Evolutionary conservation across 2,113 vertebrate species (phyloP).

Genomic region (Spheniscus mendiculus): DNA sequence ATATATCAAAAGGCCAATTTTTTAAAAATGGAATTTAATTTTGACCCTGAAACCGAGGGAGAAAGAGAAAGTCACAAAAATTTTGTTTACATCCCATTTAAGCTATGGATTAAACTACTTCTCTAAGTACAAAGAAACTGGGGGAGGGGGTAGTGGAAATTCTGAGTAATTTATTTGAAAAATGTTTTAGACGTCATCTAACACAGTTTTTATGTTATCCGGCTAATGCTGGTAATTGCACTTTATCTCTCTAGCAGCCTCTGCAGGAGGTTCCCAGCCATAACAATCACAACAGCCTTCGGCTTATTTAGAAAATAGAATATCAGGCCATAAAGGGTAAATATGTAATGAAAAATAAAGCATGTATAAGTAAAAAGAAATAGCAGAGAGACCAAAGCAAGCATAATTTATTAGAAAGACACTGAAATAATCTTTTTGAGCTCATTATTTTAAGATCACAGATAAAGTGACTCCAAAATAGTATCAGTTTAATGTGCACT

Average conservation of each 20-base stretch:
- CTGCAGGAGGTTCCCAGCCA: background rate
- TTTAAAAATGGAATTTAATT: background rate
- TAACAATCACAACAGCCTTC: background rate
- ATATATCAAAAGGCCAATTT: background rate
- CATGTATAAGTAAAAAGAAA: background rate
- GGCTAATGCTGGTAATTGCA: background rate
- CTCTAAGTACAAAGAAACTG: background rate
- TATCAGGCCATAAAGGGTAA: background rate
- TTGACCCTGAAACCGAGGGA: background rate
- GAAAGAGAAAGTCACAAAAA: background rate
- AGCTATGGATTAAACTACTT: background rate
- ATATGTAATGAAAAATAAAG: background rate
- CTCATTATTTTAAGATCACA: slow-evolving; percentile 59
- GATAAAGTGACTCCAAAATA: slow-evolving; percentile 49
- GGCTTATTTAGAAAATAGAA: background rate
- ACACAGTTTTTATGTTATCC: background rate
- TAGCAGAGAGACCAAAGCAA: slow-evolving; percentile 8
- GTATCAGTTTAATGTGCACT: slow-evolving; percentile 27
- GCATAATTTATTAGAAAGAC: slow-evolving; percentile 20
- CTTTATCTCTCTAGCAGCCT: slow-evolving; percentile 21
- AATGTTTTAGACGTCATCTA: background rate
- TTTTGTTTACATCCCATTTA: background rate
- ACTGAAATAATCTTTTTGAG: background rate
- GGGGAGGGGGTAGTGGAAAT: background rate
- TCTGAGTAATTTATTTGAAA: background rate